Evolutionary conservation across 2,113 vertebrate genomes (phyloP).

Genomic region (Abramis brama): DNA sequence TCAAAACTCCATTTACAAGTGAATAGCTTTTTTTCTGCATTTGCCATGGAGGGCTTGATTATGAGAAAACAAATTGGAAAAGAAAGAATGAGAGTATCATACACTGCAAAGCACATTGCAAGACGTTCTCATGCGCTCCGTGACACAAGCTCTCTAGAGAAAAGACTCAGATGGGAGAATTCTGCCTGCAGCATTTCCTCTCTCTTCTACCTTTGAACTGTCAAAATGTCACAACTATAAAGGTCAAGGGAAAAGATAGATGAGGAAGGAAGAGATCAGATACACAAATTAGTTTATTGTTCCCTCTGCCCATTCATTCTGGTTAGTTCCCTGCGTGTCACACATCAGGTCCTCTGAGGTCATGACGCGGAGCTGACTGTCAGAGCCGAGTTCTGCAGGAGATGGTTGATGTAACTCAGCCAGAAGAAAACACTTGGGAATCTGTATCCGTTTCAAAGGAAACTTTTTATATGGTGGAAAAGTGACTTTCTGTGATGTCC

Average conservation of each 20-base stretch:
- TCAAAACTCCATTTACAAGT: background rate
- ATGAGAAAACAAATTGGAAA: background rate
- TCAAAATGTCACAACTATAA: conserved; percentile 66
- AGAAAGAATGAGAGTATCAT: background rate
- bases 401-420: background rate
- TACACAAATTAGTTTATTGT: conserved; percentile 58
- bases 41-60: background rate
- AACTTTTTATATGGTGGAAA: background rate
- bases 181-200: conserved; percentile 29
- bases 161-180: background rate
- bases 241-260: conserved; percentile 60
- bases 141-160: conserved; percentile 24
- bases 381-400: background rate
- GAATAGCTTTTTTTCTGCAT: background rate
- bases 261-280: conserved; percentile 38
- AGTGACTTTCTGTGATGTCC: background rate
- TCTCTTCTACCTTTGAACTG: conserved; percentile 52
- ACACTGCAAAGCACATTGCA: background rate
- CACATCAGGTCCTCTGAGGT: conserved; percentile 15
- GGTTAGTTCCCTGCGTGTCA: conserved; percentile 59
- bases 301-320: conserved; percentile 56
- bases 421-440: background rate
- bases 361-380: background rate
- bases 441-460: background rate
- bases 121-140: background rate